These are phyloP conservation scores for Catharus bicknelli DNA, from an alignment of 2,113 vertebrate species.

Conservation along the genomic window DNA sequence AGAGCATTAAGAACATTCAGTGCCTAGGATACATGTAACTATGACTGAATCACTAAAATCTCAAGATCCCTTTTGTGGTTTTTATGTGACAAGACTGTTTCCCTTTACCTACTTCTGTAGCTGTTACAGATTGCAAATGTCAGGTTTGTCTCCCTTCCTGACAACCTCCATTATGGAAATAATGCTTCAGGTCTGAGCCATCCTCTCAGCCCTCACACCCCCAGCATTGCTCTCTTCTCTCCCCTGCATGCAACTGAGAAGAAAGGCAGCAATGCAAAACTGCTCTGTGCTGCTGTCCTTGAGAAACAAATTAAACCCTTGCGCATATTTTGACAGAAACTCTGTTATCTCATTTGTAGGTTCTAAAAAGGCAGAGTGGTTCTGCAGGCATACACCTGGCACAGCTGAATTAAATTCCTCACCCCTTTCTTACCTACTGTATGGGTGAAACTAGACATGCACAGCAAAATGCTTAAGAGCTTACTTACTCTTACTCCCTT, in stretches of 20 bases:
- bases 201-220: not conserved
- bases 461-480: slow-evolving; percentile 32
- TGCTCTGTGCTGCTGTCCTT: not conserved
- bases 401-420: not conserved
- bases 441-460: not conserved
- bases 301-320: not conserved
- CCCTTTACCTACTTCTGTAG: not conserved
- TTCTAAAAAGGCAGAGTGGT: not conserved
- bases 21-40: not conserved
- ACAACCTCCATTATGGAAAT: slow-evolving; percentile 5
- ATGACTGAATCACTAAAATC: not conserved
- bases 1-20: not conserved
- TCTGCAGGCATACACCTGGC: not conserved
- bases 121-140: not conserved
- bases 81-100: not conserved
- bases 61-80: not conserved
- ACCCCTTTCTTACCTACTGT: not conserved
- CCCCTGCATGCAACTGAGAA: not conserved
- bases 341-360: not conserved
- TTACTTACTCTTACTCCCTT: slow-evolving; percentile 94
- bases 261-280: not conserved
- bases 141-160: not conserved
- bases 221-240: not conserved
- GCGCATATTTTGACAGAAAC: not conserved
- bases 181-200: slow-evolving; percentile 7